Conservation (phyloP, 1,140 invertebrate species). For the Calephelis virginiensis region DNA sequence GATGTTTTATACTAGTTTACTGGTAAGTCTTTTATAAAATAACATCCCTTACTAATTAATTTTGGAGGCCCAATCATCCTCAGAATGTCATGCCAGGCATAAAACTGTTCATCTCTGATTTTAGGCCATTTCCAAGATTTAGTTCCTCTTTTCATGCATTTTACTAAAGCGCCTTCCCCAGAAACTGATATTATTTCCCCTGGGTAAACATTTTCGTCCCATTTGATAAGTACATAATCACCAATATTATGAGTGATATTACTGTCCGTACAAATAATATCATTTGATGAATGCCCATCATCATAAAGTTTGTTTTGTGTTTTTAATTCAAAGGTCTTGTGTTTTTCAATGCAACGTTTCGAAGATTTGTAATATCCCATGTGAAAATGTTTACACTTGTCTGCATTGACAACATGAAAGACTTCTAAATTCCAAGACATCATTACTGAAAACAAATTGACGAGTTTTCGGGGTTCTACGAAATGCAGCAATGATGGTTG, state of each 20-base stretch:
- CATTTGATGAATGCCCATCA: background rate
- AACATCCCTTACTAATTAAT: background rate
- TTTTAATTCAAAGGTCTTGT: background rate
- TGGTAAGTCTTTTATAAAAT: background rate
- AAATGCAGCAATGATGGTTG: background rate
- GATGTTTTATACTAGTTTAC: too few species aligned
- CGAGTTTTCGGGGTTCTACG: background rate
- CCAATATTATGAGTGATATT: background rate
- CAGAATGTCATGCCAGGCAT: background rate
- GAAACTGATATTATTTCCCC: background rate
- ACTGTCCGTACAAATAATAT: background rate
- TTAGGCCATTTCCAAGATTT: slow-evolving; percentile 7
- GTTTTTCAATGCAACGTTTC: too few species aligned
- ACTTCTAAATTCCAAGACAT: background rate
- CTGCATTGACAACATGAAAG: background rate
- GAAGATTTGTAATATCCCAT: background rate
- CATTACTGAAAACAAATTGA: background rate
- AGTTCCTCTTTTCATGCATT: background rate
- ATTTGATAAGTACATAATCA: background rate
- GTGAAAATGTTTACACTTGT: background rate
- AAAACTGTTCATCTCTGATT: background rate
- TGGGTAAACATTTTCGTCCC: background rate
- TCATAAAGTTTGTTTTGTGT: background rate
- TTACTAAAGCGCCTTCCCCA: background rate
- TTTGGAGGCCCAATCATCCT: background rate